Percentiles rank a stretch among this genome's conserved stretches.
These are phyloP conservation scores for Criorhina ranunculi DNA, from an alignment of 2,888 invertebrate species.

Conservation along the genomic window DNA sequence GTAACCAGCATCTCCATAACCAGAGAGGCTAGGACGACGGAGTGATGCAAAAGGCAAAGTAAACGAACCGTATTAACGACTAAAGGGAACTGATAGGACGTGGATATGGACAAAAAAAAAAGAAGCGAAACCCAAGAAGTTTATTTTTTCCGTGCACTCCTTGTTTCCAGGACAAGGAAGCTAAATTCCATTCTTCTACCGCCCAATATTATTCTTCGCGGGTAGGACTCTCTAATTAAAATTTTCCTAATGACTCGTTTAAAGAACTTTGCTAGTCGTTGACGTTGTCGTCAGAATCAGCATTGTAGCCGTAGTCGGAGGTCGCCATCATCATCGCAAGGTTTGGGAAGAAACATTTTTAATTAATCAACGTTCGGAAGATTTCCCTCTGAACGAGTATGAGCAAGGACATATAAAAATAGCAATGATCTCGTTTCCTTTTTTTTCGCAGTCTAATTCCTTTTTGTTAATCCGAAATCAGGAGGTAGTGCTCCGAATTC, in stretches of 20 bases:
- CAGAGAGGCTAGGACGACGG: conserved; percentile 50
- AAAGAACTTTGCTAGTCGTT: conserved; percentile 66
- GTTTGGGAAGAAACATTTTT: conserved; percentile 72
- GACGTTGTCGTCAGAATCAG: conserved; percentile 46
- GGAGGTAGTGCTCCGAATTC: conserved; percentile 57
- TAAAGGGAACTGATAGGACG: conserved; percentile 71
- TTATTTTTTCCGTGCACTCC: conserved; percentile 71
- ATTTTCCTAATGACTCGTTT: conserved; percentile 77
- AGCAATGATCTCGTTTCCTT: conserved; percentile 42
- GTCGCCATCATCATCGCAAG: conserved; percentile 49
- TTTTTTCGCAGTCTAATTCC: conserved; percentile 20
- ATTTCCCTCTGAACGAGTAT: conserved; percentile 12
- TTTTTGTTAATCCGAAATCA: conserved; percentile 50
- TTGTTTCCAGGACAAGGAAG: conserved; percentile 64
- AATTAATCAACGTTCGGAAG: conserved; percentile 69
- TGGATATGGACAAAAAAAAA: conserved; percentile 59
- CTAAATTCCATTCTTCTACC: conserved; percentile 74
- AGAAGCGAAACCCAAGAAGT: conserved; percentile 67
- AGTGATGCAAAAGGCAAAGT: conserved; percentile 69
- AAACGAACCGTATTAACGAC: conserved; percentile 77
- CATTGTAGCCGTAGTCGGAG: conserved; percentile 36
- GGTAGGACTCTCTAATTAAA: conserved; percentile 72
- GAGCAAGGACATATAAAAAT: conserved; percentile 42
- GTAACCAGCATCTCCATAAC: conserved; percentile 73
- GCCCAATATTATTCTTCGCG: conserved; percentile 67